Evolutionary conservation across 2,797 vertebrate species (phyloP), one percentile per base, ranked within the genome.

Genomic region (Craterocephalus amniculus): DNA sequence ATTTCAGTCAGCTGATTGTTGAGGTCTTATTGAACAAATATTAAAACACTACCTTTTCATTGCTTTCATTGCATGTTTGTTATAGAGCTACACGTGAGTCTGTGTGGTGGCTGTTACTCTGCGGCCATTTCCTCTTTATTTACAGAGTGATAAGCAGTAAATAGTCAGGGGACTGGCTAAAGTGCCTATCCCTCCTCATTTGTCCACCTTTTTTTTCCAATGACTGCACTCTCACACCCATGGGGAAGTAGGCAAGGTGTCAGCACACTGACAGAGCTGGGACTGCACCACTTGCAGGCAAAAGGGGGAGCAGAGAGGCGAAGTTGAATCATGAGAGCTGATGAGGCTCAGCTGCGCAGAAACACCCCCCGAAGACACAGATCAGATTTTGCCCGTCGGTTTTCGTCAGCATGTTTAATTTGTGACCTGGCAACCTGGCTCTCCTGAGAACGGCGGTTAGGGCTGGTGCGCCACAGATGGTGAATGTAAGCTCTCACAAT

Each of bases 391-490:
- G 52, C 56, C 80, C 14, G 20, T 56, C 49, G 29, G 79, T 85
- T 77, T 76, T 83, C 55, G 49, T 86, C 85, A 84, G 81, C 77
- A 74, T 80, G 85, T 85, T 88, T 84, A 78, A 88, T 83, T 84
- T 85, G 88, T 70, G 84, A 83, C 87, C 83, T 85, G 89, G 88
- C 86, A 92, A 90, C 89, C 76, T 58, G 76, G 26, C 67, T 85
- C 84, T 84, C 85, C 76, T 48, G 87, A 88, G 89, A 67, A 9
- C 52, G 38, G 27, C 45, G 54, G 60, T 63, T 69, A 70, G 48
- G 27, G 27, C 80, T 16, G 62, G 66, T 70, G 67, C 63, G 71
- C 24, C 9, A n/a, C 55, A 54, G 70, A 79, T 43, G 64, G 49
- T 67, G 49, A 75, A 61, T 70, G 59, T 20, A 61, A 67, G 59